Base-by-base conservation (phyloP, 1,140 invertebrate species). In the Xylocopa sonorina region DNA sequence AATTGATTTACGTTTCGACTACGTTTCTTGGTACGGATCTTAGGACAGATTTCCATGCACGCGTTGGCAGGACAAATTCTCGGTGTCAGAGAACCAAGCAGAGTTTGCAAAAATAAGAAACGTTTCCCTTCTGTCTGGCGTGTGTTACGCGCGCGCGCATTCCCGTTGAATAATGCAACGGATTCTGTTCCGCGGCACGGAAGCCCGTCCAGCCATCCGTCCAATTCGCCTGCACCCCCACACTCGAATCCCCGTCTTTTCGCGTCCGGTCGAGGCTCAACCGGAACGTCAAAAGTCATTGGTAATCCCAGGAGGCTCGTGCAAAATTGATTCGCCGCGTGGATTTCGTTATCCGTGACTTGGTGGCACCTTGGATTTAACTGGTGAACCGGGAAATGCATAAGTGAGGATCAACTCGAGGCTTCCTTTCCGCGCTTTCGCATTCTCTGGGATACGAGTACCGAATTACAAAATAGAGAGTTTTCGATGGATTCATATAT, bases 291-390 rank as follows among this genome's bases (percentile, higher is more conserved):
- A 60, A 57, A 60, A 60, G 41, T 50, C 69, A 73, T 60, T 60
- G 69, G 7, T 48, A 62, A 73, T 73, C 57, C 55, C 38, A 32
- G 63, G 29, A 55, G 62, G 41, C 60, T 85, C 81, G 48, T 85
- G 81, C 55, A 85, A 85, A 83, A 85, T 85, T 85, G 83, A 85
- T 85, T 73, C 46, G 53, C 38, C 72, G 76, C 83, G 51, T 80
- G 58, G 78, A 85, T 85, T 80, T 80, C 78, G 67, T 83, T 85
- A 85, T 66, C 41, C 48, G 51, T 21, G n/a, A 74, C 77, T 48
- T 27, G 50, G 27, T 24, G 18, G 29, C 41, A 18, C 27, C 34
- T 14, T 38, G 27, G 34, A 51, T 74, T 57, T 50, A 18, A 41
- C n/a, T 79, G 69, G 68, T 51, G 72, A 58, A 43, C 66, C 21